A percentile compares a stretch with the other conserved stretches of the same genome.
phyloP scores from a whole-genome alignment of 2,888 invertebrate species.

The Barypeithes pellucidus region DNA sequence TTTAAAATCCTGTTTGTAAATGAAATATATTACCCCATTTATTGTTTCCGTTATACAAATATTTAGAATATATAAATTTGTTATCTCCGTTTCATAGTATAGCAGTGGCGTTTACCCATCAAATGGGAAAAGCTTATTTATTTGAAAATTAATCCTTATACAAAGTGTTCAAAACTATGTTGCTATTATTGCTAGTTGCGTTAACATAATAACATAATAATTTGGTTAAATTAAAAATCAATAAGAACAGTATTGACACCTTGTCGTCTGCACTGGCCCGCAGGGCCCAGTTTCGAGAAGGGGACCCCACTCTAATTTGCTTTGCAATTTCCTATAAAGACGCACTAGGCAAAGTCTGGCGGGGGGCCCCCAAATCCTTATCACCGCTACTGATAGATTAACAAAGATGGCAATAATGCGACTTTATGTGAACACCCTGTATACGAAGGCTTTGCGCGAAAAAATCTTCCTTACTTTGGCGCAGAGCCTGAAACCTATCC shows the following conservation, averaged over 20 bases:
- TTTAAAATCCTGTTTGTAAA: constrained; percentile 12
- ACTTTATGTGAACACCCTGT: neutral
- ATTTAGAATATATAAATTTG: constrained; percentile 14
- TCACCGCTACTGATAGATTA: too few species aligned
- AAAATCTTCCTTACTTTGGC: neutral
- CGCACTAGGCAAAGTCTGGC: too few species aligned
- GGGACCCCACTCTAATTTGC: too few species aligned
- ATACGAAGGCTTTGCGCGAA: neutral
- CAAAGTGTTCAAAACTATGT: neutral
- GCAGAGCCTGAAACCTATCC: neutral
- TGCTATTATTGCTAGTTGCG: neutral
- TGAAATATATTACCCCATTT: constrained; percentile 7
- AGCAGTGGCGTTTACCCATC: constrained; percentile 2
- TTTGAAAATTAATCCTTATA: constrained; percentile 5
- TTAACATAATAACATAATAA: too few species aligned
- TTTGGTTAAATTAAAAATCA: too few species aligned
- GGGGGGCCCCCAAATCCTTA: too few species aligned
- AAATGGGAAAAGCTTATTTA: constrained; percentile 3
- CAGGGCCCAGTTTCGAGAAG: too few species aligned
- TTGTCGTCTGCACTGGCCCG: too few species aligned
- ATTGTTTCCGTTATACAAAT: constrained; percentile 15
- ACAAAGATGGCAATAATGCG: neutral
- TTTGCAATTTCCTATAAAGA: too few species aligned
- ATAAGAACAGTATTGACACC: too few species aligned
- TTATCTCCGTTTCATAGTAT: constrained; percentile 16